Percentiles rank a stretch among this genome's conserved stretches.
phyloP scores from a whole-genome alignment of 2,888 invertebrate species.

The Graphium colonna region DNA sequence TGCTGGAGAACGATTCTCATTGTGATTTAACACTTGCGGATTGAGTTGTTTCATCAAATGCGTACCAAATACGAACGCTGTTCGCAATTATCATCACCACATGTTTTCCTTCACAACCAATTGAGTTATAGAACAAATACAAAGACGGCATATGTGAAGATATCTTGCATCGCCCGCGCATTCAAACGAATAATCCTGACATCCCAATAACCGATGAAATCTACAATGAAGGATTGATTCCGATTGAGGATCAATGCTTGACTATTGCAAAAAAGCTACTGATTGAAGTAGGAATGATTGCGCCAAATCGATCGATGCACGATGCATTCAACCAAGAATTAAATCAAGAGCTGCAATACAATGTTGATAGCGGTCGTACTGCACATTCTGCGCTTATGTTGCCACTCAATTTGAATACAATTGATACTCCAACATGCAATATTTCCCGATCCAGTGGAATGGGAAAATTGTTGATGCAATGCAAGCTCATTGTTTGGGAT shows the following conservation, averaged over 20 bases:
- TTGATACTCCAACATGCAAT: constrained; percentile 34
- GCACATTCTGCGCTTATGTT: constrained; percentile 31
- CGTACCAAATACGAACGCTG: constrained; percentile 4
- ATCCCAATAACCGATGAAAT: constrained; percentile 29
- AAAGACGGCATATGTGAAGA: constrained; percentile 28
- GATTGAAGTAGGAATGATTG: too few relatives aligned
- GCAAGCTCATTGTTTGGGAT: too few relatives aligned
- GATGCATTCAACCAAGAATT: constrained; percentile 32
- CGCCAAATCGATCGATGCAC: too few relatives aligned
- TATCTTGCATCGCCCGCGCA: constrained; percentile 1
- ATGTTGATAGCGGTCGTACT: constrained; percentile 30
- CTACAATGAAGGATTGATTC: constrained; percentile 31
- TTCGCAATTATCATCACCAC: constrained; percentile 33
- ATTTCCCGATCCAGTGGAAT: constrained; percentile 31
- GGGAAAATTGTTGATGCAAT: constrained; percentile 28
- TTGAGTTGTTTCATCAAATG: constrained; percentile 25
- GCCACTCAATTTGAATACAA: constrained; percentile 32
- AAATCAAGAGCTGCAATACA: constrained; percentile 27
- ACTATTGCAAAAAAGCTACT: constrained; percentile 31
- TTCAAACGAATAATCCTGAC: constrained; percentile 22
- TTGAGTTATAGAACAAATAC: constrained; percentile 1
- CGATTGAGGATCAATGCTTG: constrained; percentile 31
- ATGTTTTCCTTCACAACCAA: constrained; percentile 28
- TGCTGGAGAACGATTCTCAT: too few relatives aligned
- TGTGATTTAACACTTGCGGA: constrained; percentile 26